A percentile compares a stretch with the other conserved stretches of the same genome.
Conservation (phyloP, 2,113 vertebrate genomes). For the Neofelis nebulosa region DNA sequence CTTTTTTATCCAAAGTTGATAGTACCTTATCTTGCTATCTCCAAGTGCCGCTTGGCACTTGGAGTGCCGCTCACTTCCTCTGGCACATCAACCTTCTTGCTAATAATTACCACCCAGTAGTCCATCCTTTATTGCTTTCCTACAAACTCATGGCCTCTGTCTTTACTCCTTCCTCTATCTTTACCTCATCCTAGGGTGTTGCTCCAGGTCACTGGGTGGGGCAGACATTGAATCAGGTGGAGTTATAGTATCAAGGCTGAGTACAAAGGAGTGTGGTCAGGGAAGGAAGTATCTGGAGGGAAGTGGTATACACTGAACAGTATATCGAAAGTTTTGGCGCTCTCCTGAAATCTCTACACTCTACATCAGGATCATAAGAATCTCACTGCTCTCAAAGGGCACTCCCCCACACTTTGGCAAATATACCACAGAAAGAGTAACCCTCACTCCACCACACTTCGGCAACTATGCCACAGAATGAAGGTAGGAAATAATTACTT, state of each 20-base stretch:
- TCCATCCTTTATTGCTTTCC: not conserved
- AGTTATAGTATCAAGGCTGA: not conserved
- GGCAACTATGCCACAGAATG: not conserved
- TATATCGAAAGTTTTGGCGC: not conserved
- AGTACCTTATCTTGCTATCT: not conserved
- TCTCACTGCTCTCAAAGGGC: not conserved
- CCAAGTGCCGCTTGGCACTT: too few relatives aligned
- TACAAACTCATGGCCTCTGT: not conserved
- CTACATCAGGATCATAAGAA: not conserved
- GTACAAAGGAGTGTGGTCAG: not conserved
- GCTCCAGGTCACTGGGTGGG: not conserved
- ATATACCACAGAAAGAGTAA: not conserved
- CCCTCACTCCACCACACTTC: not conserved
- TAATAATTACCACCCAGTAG: not conserved
- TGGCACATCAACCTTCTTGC: not conserved
- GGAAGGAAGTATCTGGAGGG: not conserved
- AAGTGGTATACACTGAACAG: not conserved
- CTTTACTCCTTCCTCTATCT: not conserved
- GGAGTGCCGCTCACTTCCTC: not conserved
- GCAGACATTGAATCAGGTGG: not conserved
- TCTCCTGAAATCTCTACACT: not conserved
- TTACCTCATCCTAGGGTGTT: not conserved
- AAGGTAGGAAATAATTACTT: slow-evolving; percentile 25
- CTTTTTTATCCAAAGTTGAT: not conserved
- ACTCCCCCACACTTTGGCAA: not conserved